A percentile compares a stretch with the other conserved stretches of the same genome.
phyloP scores from a whole-genome alignment of 2,113 vertebrate genomes.

The Haplochromis burtoni region DNA sequence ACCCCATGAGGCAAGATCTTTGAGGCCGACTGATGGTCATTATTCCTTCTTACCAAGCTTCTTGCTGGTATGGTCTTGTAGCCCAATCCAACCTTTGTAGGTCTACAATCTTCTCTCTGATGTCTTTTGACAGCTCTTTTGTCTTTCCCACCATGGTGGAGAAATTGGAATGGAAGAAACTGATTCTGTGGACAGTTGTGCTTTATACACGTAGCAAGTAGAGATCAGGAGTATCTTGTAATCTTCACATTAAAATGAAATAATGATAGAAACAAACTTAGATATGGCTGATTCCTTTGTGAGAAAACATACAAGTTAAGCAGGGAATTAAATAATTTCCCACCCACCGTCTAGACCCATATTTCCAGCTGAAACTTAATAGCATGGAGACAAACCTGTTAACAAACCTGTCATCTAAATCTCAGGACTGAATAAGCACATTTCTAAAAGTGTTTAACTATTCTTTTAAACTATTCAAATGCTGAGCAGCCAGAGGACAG shows the following conservation, averaged over 20 bases:
- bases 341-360: rapidly evolving
- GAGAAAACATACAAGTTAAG: neutral
- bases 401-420: neutral
- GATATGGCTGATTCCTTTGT: neutral
- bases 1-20: neutral
- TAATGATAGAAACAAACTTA: neutral
- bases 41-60: neutral
- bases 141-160: neutral
- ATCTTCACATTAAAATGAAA: neutral
- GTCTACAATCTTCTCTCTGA: neutral
- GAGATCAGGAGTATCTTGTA: neutral
- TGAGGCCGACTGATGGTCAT: neutral
- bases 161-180: neutral
- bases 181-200: neutral
- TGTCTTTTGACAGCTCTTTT: neutral
- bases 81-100: rapidly evolving
- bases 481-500: neutral
- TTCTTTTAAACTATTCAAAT: neutral
- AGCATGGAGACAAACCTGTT: neutral
- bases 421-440: neutral
- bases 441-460: neutral
- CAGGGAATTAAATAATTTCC: neutral
- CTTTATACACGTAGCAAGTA: neutral
- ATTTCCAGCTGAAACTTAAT: neutral
- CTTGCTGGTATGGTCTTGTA: neutral